Evolutionary conservation across 2,113 vertebrate genomes (phyloP), one percentile per base, ranked within the genome.

Genomic region (Nycticorax nycticorax): DNA sequence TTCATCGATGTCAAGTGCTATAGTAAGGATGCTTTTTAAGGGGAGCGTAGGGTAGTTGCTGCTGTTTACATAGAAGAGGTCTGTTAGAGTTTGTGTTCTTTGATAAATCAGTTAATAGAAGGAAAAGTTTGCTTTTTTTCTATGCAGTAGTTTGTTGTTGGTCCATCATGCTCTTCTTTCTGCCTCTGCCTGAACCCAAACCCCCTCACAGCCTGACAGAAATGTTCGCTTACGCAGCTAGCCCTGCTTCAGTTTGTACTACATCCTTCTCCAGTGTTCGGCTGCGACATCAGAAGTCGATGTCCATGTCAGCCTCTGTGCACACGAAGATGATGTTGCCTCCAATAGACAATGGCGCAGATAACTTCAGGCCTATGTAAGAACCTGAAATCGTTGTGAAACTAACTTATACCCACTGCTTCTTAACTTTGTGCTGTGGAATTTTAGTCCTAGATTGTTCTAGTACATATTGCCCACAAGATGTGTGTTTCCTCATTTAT

Each of bases 331-430:
- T 98, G 98, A 98, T 98, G 97, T 98, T 98, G 97, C 98, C 98
- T 97, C 98, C 98, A 97, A 96, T 98, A 98, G 98, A 98, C 98
- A 98, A 98, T 98, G 98, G 97, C 97, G 98, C 98, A 98, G 98
- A 98, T 98, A 98, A 98, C 98, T 98, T 98, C 98, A 97, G 98
- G 96, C 98, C 98, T 98, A 97, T 98, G 98, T 99, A 99, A 99
- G 98, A 98, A 97, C 89, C 94, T 97, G 92, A 95, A 96, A 95
- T 96, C 69, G 15, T 96, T 92, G 90, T 97, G 92, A 96, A 93
- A 97, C 97, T 97, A 84, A 92, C 87, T 91, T 97, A 93, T 81
- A 83, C 97, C 96, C 93, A 85, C 94, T 96, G 93, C 97, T 97
- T 92, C 93, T 94, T 95, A 94, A 83, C 96, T 97, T 87, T 89